Evolutionary conservation across 2,888 invertebrate genomes (phyloP), one percentile per base, ranked within the genome.

Genomic region (Agrochola circellaris): DNA sequence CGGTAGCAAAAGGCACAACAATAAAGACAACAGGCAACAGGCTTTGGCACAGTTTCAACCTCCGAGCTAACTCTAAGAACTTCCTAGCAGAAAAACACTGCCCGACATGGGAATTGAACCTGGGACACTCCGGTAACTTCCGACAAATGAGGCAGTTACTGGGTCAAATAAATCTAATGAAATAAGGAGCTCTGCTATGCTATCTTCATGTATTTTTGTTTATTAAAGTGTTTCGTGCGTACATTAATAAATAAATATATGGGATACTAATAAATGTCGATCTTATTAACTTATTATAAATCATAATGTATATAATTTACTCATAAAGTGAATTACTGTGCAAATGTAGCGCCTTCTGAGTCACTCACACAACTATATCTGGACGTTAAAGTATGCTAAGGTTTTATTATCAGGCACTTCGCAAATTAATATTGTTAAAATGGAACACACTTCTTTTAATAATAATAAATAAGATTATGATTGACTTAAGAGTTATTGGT

Each of bases 331-430:
- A 1, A 23, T 67, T 7, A 11, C 34, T 70, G 6, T 20, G 34
- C n/a, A 38, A 54, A 23, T 0, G 9, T 54, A 17, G 45, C 9
- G 62, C 56, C 61, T 62, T 4, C 2, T 1, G 5, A 56, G 2
- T 56, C 8, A 45, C 6, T 45, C 58, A 38, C 38, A 15, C 56
- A 77, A 51, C 11, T 76, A 51, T 11, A 8, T 20, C 2, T 23
- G 13, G 15, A 0, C 23, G 61, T 15, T 11, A 13, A n/a, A 23
- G 8, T 45, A 26, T 83, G 79, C 84, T 70, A 11, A 23, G 17
- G 8, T 60, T 30, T 62, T 62, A 51, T 34, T 13, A 54, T 4
- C 38, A 82, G 81, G 81, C 79, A 79, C 61, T 38, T 38, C 1
- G 20, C 23, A 15, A 77, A 42, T 5, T 4, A 34, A 42, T 11